Evolutionary conservation across 2,113 vertebrate genomes (phyloP), one percentile per base, ranked within the genome.

Genomic region (Heloderma charlesbogerti): DNA sequence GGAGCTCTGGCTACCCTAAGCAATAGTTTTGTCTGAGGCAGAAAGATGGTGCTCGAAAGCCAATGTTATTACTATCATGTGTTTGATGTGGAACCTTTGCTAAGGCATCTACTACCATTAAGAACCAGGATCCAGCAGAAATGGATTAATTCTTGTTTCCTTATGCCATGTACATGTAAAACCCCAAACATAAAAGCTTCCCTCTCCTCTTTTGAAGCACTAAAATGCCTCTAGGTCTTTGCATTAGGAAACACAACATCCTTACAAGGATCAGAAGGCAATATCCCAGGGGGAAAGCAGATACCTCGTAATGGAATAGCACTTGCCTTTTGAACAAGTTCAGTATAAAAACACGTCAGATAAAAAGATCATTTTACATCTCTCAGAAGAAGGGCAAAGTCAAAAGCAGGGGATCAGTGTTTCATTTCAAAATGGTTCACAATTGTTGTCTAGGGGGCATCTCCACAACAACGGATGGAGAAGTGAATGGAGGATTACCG

Each of bases 141-240:
- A 77, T 8, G 69, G 63, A 92, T 71, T 45, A 90, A 82, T 78
- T 88, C 88, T 67, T 95, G 89, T 89, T 94, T 83, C 79, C 67
- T 74, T 84, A 89, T 94, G 94, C 6, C 87, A 78, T 79, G 92
- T 92, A 93, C 88, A 85, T 83, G 34, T 89, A 95, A 94, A 95
- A 94, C 93, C 92, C 90, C 94, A 95, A 96, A 94, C 77, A 82
- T 91, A 89, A 92, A 74, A 88, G 29, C 87, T 93, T 95, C 84
- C 67, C 94, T 94, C 89, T 90, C 77, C 54, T 93, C 40, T 89
- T 96, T 95, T 95, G 93, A 96, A 95, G 72, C 94, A 92, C 88
- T 72, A 92, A 92, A 95, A 96, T 91, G 95, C 96, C 95, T 95
- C 93, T 93, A 95, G 94, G 93, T 95, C 91, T 96, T 96, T 95